Percentiles rank a stretch among this genome's conserved stretches.
Conservation (phyloP, 2,797 vertebrate species). For the Crenuchus spilurus region DNA sequence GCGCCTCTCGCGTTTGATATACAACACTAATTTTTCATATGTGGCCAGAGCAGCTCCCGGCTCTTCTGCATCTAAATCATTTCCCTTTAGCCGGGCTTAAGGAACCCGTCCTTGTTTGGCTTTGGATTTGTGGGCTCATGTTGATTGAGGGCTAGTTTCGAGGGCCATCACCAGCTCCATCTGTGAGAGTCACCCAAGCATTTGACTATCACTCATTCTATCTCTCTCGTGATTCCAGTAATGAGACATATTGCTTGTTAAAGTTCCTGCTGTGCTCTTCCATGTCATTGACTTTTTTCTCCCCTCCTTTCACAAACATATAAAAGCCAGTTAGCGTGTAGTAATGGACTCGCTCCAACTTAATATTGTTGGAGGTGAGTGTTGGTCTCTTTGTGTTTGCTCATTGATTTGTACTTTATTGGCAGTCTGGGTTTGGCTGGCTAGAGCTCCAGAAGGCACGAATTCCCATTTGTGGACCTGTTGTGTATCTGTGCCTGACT, state of each 20-base stretch:
- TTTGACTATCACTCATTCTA: constrained; percentile 24
- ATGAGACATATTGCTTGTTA: background rate
- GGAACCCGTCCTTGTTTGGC: constrained; percentile 5
- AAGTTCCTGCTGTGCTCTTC: background rate
- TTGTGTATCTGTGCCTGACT: constrained; percentile 3
- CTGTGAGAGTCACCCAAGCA: constrained; percentile 14
- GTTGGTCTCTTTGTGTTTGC: background rate
- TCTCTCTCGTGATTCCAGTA: background rate
- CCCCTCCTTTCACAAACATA: background rate
- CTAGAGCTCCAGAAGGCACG: constrained; percentile 3
- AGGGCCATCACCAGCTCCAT: background rate
- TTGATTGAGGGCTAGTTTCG: constrained; percentile 8
- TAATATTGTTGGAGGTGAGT: background rate
- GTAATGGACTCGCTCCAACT: background rate
- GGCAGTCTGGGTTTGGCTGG: constrained; percentile 20
- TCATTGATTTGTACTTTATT: constrained; percentile 30
- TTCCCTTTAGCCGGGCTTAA: constrained; percentile 5
- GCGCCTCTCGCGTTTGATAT: constrained; percentile 15
- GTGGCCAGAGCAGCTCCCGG: background rate
- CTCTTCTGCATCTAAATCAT: constrained; percentile 30
- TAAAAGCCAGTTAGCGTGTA: background rate
- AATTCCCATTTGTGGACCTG: constrained; percentile 22
- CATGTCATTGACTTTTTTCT: background rate
- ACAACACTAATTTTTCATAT: constrained; percentile 10
- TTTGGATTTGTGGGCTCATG: constrained; percentile 27